These are phyloP conservation scores for Eulimnadia texana DNA, from an alignment of 1,140 invertebrate genomes.

Conservation along the genomic window DNA sequence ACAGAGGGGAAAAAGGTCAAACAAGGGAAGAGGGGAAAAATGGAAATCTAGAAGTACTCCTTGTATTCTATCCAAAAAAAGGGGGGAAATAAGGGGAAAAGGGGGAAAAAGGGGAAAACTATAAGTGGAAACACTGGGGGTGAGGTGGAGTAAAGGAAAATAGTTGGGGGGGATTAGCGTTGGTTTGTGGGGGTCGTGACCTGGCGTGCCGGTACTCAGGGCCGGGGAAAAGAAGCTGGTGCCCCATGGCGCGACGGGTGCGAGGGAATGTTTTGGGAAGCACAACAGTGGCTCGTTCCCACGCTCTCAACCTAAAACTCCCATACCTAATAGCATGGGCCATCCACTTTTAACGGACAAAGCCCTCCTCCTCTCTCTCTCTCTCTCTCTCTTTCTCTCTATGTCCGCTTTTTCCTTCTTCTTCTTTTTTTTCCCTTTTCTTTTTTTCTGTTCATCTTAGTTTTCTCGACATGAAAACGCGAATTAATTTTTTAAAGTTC, in stretches of 20 bases:
- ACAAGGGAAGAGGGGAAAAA: no score
- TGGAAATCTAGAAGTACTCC: no score
- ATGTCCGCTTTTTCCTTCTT: neutral
- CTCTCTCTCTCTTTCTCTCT: conserved; percentile 3
- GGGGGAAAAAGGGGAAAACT: no score
- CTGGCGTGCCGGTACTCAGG: neutral
- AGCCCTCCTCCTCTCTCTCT: conserved; percentile 3
- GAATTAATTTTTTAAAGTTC: conserved; percentile 23
- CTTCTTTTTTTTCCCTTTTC: neutral
- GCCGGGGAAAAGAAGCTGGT: neutral
- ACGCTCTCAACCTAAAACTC: neutral
- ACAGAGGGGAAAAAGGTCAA: no score
- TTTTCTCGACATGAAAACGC: conserved; percentile 17
- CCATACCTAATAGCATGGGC: neutral
- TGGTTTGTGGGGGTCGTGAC: neutral
- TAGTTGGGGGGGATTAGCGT: no score
- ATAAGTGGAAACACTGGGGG: neutral
- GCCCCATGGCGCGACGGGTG: neutral
- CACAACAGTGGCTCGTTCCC: neutral
- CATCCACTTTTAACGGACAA: conserved; percentile 4
- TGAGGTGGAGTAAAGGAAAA: neutral
- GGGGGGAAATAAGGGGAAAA: no score
- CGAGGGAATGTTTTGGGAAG: neutral
- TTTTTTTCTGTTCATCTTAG: neutral
- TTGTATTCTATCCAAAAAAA: no score